Conservation (phyloP, 2,113 vertebrate species). For the Anguilla japonica region DNA sequence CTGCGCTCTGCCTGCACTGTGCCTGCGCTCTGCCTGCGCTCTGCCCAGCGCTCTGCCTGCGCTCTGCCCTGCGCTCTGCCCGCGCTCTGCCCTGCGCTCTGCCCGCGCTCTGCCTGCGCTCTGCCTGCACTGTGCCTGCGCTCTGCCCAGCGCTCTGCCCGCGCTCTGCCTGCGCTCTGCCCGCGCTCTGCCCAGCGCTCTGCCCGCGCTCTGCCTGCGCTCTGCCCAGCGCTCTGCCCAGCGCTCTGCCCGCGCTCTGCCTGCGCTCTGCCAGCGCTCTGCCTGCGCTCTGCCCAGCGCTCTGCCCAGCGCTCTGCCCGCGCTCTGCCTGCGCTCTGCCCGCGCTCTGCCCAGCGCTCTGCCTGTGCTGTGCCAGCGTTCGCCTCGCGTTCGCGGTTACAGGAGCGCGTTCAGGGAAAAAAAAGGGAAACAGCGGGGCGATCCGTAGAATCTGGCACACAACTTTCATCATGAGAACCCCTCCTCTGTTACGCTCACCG, state of each 20-base stretch:
- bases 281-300: too few species aligned
- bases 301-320: slow-evolving; percentile 25
- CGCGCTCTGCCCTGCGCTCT: too few species aligned
- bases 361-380: too few species aligned
- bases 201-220: background rate
- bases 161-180: too few species aligned
- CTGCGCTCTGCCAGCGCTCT: slow-evolving; percentile 17
- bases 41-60: slow-evolving; percentile 26
- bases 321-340: background rate
- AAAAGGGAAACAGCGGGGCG: slow-evolving; percentile 37
- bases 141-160: too few species aligned
- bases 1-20: slow-evolving; percentile 14
- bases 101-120: slow-evolving; percentile 28
- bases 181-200: too few species aligned
- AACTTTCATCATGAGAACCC: slow-evolving; percentile 43
- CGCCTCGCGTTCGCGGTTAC: slow-evolving; percentile 33
- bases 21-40: too few species aligned
- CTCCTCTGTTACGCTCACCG: slow-evolving; percentile 30
- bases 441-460: slow-evolving; percentile 56
- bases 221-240: too few species aligned
- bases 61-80: background rate
- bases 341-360: too few species aligned
- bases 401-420: slow-evolving; percentile 47
- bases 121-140: background rate
- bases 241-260: slow-evolving; percentile 13